Conservation (phyloP, 2,888 invertebrate species). For the Trachelus troglodyta region DNA sequence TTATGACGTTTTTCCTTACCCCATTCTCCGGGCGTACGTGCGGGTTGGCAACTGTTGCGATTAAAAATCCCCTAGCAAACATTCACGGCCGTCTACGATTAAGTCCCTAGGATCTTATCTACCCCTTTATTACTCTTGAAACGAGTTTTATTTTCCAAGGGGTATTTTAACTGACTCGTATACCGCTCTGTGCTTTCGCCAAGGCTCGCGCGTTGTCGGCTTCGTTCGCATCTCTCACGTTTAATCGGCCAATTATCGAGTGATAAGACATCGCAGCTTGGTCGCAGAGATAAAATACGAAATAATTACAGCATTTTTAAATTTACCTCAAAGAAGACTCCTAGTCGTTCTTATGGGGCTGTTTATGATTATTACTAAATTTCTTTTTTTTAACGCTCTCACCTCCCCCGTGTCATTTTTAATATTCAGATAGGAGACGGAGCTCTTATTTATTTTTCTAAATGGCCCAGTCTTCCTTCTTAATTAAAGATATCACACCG, state of each 20-base stretch:
- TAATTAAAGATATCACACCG: constrained; percentile 61
- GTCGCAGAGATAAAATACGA: not conserved
- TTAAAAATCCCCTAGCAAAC: not conserved
- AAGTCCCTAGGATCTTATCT: not conserved
- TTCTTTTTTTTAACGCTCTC: not conserved
- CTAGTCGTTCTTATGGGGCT: constrained; percentile 1
- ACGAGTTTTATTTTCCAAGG: not conserved
- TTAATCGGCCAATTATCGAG: not conserved
- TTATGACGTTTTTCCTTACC: not conserved
- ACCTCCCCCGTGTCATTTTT: constrained; percentile 21
- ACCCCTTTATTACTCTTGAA: not conserved
- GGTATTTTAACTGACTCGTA: not conserved
- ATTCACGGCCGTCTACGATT: not conserved
- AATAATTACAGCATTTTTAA: not conserved
- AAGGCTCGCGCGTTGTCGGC: constrained; percentile 21
- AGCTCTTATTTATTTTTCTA: constrained; percentile 8
- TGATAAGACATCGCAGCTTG: not conserved
- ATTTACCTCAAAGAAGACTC: constrained; percentile 10
- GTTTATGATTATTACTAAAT: not conserved
- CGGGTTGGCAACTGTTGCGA: not conserved
- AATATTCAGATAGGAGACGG: constrained; percentile 40
- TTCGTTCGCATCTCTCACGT: constrained; percentile 25
- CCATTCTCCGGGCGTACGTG: too few species aligned
- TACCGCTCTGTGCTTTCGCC: not conserved
- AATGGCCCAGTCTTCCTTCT: constrained; percentile 35